These are phyloP conservation scores for Condylura cristata DNA, from an alignment of 2,113 vertebrate species.

Conservation along the genomic window DNA sequence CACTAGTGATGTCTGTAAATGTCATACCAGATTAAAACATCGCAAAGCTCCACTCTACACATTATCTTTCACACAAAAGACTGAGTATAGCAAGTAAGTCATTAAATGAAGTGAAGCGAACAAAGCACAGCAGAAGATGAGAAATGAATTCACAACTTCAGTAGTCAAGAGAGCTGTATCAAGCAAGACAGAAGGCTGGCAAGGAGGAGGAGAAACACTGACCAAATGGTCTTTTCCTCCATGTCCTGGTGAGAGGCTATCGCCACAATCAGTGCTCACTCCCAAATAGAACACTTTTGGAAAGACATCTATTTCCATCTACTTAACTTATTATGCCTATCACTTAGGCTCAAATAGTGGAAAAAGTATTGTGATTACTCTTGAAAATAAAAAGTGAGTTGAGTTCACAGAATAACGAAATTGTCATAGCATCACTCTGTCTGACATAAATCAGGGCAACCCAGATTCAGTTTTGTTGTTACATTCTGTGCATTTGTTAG, in stretches of 20 bases:
- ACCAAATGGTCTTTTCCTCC: neutral
- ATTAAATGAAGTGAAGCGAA: slow-evolving; percentile 4
- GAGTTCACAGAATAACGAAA: neutral
- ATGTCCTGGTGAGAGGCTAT: neutral
- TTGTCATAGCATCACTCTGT: neutral
- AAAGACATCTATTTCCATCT: neutral
- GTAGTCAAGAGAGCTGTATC: neutral
- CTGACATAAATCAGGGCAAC: neutral
- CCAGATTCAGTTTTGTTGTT: neutral
- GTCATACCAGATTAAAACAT: neutral
- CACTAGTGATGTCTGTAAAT: neutral
- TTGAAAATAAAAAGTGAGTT: slow-evolving; percentile 10
- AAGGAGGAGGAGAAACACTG: neutral
- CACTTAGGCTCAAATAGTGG: neutral
- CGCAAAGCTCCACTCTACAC: neutral
- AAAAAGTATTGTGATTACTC: neutral
- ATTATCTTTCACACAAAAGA: slow-evolving; percentile 32
- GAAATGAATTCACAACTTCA: slow-evolving; percentile 38
- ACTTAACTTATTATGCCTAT: slow-evolving; percentile 17
- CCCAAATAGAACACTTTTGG: neutral
- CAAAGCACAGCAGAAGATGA: slow-evolving; percentile 18
- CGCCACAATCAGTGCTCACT: neutral
- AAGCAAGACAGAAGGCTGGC: neutral
- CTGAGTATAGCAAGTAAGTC: neutral
- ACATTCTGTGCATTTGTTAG: neutral